Conservation (phyloP, 30 jellyfish, hydroid and myxozoan genomes). For the Catostylus mosaicus region DNA sequence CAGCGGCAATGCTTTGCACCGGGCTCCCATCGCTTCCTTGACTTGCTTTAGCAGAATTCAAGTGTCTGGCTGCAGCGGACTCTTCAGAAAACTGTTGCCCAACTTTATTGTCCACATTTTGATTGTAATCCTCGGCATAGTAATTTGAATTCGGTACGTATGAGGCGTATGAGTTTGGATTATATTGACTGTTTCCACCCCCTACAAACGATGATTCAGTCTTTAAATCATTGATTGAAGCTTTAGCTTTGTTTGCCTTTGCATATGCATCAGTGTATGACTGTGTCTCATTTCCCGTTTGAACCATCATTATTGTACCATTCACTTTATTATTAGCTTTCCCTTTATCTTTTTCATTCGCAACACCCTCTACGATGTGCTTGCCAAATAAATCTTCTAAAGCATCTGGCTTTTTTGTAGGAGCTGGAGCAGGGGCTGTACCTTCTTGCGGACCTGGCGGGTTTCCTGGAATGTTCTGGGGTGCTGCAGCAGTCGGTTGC, state of each 20-base stretch:
- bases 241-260: not conserved
- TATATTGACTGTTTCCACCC: not conserved
- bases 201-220: not conserved
- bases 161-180: not conserved
- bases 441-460: not conserved
- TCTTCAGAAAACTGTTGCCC: slow-evolving; percentile 1
- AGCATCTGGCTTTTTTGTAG: not conserved
- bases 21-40: not conserved
- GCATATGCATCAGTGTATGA: not conserved
- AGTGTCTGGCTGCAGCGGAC: slow-evolving; percentile 43
- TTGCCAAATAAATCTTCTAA: slow-evolving; percentile 50
- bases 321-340: slow-evolving; percentile 5
- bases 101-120: not conserved
- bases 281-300: slow-evolving; percentile 58
- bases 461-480: not conserved
- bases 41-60: not conserved
- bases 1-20: not conserved
- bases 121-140: not conserved
- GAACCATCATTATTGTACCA: slow-evolving; percentile 46
- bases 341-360: not conserved
- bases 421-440: not conserved
- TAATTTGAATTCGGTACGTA: not conserved
- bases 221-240: not conserved
- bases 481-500: slow-evolving; percentile 13
- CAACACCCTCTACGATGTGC: slow-evolving; percentile 52